A percentile compares a stretch with the other conserved stretches of the same genome.
Conservation (phyloP, 2,797 vertebrate species). For the Ciconia nigra region DNA sequence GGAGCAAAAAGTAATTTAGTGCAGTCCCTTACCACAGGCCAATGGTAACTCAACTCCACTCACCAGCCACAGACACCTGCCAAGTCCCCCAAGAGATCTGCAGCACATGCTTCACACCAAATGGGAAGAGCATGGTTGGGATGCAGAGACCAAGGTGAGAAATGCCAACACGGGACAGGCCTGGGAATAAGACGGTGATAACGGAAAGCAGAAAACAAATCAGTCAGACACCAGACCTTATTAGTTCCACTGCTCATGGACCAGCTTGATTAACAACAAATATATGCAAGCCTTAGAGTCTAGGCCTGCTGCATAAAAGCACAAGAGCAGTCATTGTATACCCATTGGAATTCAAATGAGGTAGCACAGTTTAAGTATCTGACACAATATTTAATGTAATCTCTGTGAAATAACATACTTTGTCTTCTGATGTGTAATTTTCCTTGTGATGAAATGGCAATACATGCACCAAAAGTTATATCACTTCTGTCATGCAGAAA, state of each 20-base stretch:
- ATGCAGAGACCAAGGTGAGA: neutral
- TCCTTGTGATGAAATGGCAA: neutral
- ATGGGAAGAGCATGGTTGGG: neutral
- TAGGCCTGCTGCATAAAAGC: neutral
- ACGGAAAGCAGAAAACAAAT: neutral
- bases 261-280: neutral
- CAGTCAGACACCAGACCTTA: neutral
- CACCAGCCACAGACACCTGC: neutral
- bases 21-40: neutral
- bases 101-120: neutral
- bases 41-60: neutral
- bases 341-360: neutral
- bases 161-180: fast-evolving
- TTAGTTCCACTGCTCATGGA: neutral
- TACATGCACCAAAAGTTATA: neutral
- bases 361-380: neutral
- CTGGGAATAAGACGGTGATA: neutral
- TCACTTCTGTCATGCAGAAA: neutral
- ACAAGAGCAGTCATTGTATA: neutral
- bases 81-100: neutral
- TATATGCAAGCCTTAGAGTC: neutral
- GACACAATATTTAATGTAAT: neutral
- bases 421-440: neutral
- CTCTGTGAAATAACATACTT: neutral
- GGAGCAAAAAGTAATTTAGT: neutral